phyloP scores from a whole-genome alignment of 2,113 vertebrate genomes.

The Caranx ignobilis region DNA sequence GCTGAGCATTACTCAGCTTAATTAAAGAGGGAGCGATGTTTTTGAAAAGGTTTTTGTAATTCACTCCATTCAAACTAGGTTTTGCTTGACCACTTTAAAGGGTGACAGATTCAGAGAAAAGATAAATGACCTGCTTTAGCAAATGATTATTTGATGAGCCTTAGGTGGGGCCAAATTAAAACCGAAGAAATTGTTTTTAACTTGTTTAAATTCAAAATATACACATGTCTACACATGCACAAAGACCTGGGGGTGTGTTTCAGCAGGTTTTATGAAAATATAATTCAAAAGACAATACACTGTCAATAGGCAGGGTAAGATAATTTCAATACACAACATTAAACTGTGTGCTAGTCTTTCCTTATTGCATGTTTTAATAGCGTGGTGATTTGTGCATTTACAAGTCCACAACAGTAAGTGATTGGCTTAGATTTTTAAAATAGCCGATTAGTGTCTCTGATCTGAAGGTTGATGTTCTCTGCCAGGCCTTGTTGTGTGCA shows the following conservation, averaged over 20 bases:
- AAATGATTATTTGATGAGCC: no score
- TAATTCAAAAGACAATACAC: no score
- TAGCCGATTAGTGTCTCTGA: background rate
- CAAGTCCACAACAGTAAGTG: background rate
- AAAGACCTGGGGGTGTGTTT: background rate
- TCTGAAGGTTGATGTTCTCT: slow-evolving; percentile 13
- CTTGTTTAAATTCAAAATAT: no score
- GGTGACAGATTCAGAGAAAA: background rate
- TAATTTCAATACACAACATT: background rate
- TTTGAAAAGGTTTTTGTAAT: background rate
- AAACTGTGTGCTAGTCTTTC: background rate
- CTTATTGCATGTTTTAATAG: background rate
- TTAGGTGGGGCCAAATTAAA: no score
- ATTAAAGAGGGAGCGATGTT: background rate
- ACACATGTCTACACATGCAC: no score
- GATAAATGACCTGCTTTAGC: no score
- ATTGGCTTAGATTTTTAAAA: slow-evolving; percentile 10
- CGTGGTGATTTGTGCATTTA: background rate
- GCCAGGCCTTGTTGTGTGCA: slow-evolving; percentile 15
- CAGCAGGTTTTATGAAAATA: background rate
- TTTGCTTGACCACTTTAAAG: background rate
- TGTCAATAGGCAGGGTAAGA: background rate
- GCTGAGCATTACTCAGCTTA: background rate
- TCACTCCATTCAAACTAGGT: background rate
- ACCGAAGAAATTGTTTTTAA: no score